These are phyloP conservation scores for Willowsia nigromaculata DNA, from an alignment of 2,888 invertebrate species.

Conservation along the genomic window DNA sequence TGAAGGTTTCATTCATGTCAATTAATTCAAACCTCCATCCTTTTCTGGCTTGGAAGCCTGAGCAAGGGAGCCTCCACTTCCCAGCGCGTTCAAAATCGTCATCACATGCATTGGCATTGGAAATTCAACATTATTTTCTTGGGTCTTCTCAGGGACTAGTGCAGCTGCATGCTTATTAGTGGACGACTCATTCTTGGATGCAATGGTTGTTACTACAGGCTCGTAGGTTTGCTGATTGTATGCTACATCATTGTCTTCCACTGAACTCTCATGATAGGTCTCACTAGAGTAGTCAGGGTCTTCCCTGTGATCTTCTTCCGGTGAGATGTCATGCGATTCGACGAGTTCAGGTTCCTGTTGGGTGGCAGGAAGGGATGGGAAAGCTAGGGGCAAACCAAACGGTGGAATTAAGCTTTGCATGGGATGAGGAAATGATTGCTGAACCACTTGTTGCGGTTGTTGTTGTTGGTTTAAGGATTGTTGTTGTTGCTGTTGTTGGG, in stretches of 20 bases:
- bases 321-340: neutral
- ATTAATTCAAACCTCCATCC: slow-evolving; percentile 45
- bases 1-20: neutral
- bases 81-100: slow-evolving; percentile 41
- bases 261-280: neutral
- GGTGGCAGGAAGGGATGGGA: neutral
- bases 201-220: neutral
- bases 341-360: neutral
- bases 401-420: neutral
- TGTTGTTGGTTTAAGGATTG: neutral
- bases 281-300: neutral
- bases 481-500: neutral
- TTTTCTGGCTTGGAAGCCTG: slow-evolving; percentile 64
- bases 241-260: neutral
- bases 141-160: neutral
- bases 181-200: neutral
- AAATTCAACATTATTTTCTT: neutral
- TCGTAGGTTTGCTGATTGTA: neutral
- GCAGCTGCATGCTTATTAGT: neutral
- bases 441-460: neutral
- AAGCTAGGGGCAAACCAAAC: neutral
- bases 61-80: slow-evolving; percentile 56
- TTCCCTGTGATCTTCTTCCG: neutral
- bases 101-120: slow-evolving; percentile 38
- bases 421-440: neutral